These are phyloP conservation scores for Chiloscyllium punctatum DNA, from an alignment of 2,797 vertebrate genomes.

Conservation along the genomic window DNA sequence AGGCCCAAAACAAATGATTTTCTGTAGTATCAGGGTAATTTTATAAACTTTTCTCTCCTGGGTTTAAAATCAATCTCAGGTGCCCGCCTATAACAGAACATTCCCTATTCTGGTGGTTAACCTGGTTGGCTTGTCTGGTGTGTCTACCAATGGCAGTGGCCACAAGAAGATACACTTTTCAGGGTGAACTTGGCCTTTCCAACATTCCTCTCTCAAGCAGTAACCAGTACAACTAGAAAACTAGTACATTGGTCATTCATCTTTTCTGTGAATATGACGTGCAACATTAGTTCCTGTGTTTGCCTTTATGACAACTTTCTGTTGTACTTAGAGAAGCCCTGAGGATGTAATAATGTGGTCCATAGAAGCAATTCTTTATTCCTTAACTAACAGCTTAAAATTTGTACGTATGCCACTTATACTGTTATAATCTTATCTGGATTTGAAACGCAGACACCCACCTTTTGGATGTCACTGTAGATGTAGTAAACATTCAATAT, in stretches of 20 bases:
- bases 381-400: background rate
- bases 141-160: background rate
- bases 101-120: background rate
- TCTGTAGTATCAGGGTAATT: background rate
- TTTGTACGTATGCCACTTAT: background rate
- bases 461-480: background rate
- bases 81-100: background rate
- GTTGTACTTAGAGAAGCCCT: background rate
- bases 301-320: background rate
- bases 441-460: background rate
- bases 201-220: background rate
- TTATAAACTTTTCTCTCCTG: background rate
- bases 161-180: background rate
- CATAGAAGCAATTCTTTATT: background rate
- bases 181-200: background rate
- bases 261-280: background rate
- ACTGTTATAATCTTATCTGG: background rate
- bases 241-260: background rate
- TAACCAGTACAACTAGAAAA: background rate
- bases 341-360: background rate
- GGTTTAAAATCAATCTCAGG: background rate
- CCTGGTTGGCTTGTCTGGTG: background rate
- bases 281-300: background rate
- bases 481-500: background rate
- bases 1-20: background rate